These are phyloP conservation scores for Loris lydekkerianus DNA, from an alignment of 2,797 vertebrate genomes.

Conservation along the genomic window DNA sequence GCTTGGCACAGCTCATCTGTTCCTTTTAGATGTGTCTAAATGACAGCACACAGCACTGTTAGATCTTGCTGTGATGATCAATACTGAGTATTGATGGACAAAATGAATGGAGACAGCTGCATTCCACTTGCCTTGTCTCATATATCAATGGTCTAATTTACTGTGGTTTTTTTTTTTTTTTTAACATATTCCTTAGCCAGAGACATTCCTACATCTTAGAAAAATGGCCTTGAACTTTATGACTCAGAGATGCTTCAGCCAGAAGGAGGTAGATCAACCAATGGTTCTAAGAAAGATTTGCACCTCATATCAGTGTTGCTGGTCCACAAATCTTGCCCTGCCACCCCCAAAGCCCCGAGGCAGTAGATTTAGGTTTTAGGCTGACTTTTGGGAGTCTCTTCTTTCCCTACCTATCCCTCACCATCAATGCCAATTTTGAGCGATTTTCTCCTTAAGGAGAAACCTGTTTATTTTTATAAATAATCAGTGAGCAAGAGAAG, in stretches of 20 bases:
- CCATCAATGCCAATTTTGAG: constrained; percentile 1
- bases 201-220: neutral
- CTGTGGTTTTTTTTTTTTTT: constrained; percentile 7
- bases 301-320: neutral
- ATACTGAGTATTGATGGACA: neutral
- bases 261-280: neutral
- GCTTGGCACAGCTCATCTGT: neutral
- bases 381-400: neutral
- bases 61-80: neutral
- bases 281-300: neutral
- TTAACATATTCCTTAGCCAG: neutral
- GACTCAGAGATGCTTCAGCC: neutral
- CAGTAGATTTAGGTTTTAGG: neutral
- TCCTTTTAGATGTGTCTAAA: neutral
- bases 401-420: neutral
- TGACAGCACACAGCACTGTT: neutral
- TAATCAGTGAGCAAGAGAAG: neutral
- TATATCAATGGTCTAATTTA: constrained; percentile 9
- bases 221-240: neutral
- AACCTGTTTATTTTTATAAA: neutral
- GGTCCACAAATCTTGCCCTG: too few species aligned
- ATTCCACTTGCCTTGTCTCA: constrained; percentile 34
- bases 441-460: neutral
- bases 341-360: neutral
- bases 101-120: constrained; percentile 51